Evolutionary conservation across 2,797 vertebrate species (phyloP), one percentile per base, ranked within the genome.

Genomic region (Chaenodraco wilsoni): DNA sequence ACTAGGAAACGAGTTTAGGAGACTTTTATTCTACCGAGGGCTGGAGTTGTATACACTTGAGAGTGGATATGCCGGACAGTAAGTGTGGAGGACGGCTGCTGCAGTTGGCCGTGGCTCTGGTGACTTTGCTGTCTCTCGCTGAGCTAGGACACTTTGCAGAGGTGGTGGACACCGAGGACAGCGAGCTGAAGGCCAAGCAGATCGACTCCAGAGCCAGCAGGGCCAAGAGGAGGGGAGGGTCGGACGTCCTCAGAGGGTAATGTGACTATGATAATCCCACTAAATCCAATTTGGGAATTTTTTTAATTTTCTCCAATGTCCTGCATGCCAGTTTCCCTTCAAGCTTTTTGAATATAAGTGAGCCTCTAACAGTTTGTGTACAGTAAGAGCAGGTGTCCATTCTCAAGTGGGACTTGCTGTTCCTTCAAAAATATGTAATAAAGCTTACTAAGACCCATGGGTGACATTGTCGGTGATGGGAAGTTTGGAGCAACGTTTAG

Each of bases 231-330:
- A 93, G 96, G 87, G 96, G 95, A 63, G 96, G 95, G 23, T 95
- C 96, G 76, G 97, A 98, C 76, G 95, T 95, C 45, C 96, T 99
- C 48, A 97, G 97, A 93, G 97, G 98, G 98, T 99, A 96, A 95
- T 63, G 60, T 78, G 48, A 67, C 69, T 37, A 16, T 50, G 14
- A 79, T 62, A 59, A 64, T 70, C 49, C 60, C 27, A 40, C 16
- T 72, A 45, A 56, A 19, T 72, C n/a, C 45, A 55, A 43, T 72
- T 63, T 72, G 7, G 3, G n/a, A 21, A 45, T 16, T 19, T 5
- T 44, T 19, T 55, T 3, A 1, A 14, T 48, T 50, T 44, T 21
- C 50, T 33, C n/a, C 33, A 31, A 12, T 44, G 5, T 37, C 33
- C 33, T 37, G 33, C 21, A 12, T 50, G 21, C 33, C 16, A 33